Evolutionary conservation across 2,888 invertebrate species (phyloP).

Genomic region (Oscheius onirici): DNA sequence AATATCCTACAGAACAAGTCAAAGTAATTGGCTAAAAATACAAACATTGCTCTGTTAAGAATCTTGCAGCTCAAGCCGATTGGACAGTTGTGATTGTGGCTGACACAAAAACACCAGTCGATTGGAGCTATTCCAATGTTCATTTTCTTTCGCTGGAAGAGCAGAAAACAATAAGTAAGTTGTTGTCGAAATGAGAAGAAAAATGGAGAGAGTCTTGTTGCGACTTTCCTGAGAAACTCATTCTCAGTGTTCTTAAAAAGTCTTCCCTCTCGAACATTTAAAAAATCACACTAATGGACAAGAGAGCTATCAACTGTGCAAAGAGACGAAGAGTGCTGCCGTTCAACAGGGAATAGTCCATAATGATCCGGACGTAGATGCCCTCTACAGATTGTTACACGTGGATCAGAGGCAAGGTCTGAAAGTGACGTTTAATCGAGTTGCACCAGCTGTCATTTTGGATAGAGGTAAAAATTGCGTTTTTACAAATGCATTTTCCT

Average conservation of each 20-base stretch:
- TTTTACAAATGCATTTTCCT: too few species aligned
- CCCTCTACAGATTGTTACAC: conserved; percentile 39
- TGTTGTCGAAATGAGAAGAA: too few species aligned
- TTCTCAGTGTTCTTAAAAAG: conserved; percentile 26
- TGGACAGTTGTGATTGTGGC: conserved; percentile 33
- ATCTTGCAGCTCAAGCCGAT: conserved; percentile 7
- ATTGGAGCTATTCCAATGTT: conserved; percentile 28
- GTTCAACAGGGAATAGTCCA: conserved; percentile 38
- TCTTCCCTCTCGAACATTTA: conserved; percentile 44
- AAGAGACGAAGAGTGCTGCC: conserved; percentile 11
- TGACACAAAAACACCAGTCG: conserved; percentile 32
- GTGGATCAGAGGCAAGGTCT: neutral
- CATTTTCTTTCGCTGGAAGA: conserved; percentile 29
- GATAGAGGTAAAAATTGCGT: neutral
- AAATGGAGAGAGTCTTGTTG: too few species aligned
- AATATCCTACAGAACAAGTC: conserved; percentile 35
- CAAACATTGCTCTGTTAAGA: neutral
- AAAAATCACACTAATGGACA: conserved; percentile 13
- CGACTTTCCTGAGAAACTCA: neutral
- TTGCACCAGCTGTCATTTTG: neutral
- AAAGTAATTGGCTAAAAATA: conserved; percentile 14
- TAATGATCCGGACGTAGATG: conserved; percentile 37
- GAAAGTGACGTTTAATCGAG: neutral
- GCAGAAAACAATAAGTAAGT: neutral
- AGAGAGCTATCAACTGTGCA: conserved; percentile 9